Conservation (phyloP, 2,888 invertebrate species). For the Crioceris asparagi region DNA sequence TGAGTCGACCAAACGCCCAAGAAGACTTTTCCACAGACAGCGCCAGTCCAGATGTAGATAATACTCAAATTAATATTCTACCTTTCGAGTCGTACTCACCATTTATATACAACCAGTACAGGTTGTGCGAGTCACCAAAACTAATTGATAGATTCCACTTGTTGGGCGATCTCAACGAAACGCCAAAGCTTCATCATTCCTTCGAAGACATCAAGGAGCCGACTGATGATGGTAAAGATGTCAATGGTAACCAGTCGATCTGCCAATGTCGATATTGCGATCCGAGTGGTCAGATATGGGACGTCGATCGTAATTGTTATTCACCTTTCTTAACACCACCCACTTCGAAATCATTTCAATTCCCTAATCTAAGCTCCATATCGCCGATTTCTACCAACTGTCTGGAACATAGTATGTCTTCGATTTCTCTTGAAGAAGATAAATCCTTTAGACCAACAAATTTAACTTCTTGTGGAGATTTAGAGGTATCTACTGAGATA, state of each 20-base stretch:
- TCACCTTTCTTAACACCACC: slow-evolving; percentile 44
- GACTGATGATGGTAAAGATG: slow-evolving; percentile 31
- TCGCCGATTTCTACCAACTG: slow-evolving; percentile 14
- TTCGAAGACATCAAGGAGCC: slow-evolving; percentile 37
- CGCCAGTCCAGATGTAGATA: slow-evolving; percentile 29
- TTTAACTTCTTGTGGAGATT: slow-evolving; percentile 36
- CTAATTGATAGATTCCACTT: slow-evolving; percentile 15
- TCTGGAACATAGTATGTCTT: slow-evolving; percentile 24
- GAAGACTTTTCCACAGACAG: slow-evolving; percentile 31
- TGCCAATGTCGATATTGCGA: slow-evolving; percentile 71
- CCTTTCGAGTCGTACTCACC: slow-evolving; percentile 10
- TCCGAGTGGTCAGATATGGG: slow-evolving; percentile 65
- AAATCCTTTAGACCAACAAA: slow-evolving; percentile 20
- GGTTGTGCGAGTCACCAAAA: slow-evolving; percentile 12
- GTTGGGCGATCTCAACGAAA: slow-evolving; percentile 25
- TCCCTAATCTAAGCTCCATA: slow-evolving; percentile 12
- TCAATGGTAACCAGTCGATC: slow-evolving; percentile 33
- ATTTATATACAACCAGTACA: slow-evolving; percentile 10
- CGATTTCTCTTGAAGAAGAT: slow-evolving; percentile 25
- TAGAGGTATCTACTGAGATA: slow-evolving; percentile 67
- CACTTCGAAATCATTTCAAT: slow-evolving; percentile 19
- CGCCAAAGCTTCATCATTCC: slow-evolving; percentile 35
- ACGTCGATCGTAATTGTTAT: slow-evolving; percentile 50
- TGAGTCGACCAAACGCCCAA: slow-evolving; percentile 26
- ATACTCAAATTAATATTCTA: slow-evolving; percentile 12